Percentiles rank a stretch among this genome's conserved stretches.
Conservation (phyloP, 2,113 vertebrate species). For the Aspiorhynchus laticeps region DNA sequence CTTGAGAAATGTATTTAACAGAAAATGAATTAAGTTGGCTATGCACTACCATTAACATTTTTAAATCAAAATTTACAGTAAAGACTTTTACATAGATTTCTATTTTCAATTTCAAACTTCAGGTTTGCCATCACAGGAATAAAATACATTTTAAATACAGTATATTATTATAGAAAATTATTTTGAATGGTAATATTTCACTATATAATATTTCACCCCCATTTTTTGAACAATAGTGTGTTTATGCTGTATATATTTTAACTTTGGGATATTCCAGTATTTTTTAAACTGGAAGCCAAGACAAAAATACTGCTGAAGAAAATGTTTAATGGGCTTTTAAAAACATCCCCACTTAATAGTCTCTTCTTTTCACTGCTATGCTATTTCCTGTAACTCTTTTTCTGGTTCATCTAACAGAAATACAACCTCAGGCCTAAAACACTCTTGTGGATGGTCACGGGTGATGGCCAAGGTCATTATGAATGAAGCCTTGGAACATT, state of each 20-base stretch:
- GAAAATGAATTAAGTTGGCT: too few relatives aligned
- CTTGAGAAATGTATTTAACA: too few relatives aligned
- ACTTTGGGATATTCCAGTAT: not conserved
- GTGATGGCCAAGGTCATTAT: not conserved
- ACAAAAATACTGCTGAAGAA: not conserved
- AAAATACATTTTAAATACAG: too few relatives aligned
- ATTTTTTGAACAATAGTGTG: too few relatives aligned
- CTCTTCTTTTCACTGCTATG: not conserved
- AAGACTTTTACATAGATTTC: too few relatives aligned
- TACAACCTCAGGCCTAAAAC: not conserved
- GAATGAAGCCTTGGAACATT: conserved; percentile 24
- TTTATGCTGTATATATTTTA: not conserved
- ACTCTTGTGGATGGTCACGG: not conserved
- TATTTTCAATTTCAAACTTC: too few relatives aligned
- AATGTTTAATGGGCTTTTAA: conserved; percentile 14
- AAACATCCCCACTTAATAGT: not conserved
- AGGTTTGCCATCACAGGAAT: too few relatives aligned
- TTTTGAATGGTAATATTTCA: too few relatives aligned
- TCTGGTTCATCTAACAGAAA: not conserved
- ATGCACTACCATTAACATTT: too few relatives aligned
- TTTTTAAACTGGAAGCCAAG: not conserved
- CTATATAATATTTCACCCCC: too few relatives aligned
- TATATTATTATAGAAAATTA: too few relatives aligned
- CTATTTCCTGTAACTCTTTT: not conserved
- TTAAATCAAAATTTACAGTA: too few relatives aligned